phyloP scores from a whole-genome alignment of 2,888 invertebrate genomes.

The Agonum fuliginosum region DNA sequence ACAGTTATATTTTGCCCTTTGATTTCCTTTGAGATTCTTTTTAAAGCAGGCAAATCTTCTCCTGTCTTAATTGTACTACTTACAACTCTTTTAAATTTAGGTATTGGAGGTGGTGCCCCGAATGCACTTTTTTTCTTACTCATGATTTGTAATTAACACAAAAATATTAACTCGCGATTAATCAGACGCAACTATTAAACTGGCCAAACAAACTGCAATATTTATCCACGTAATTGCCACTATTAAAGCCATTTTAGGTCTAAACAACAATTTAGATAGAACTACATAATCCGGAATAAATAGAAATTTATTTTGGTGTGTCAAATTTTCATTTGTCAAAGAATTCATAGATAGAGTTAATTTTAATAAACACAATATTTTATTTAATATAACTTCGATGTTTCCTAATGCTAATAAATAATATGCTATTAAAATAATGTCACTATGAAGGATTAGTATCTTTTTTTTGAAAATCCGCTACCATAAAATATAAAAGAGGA shows the following conservation, averaged over 20 bases:
- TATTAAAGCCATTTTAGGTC: conserved; percentile 34
- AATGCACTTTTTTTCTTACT: conserved; percentile 12
- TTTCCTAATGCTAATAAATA: neutral
- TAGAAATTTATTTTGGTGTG: conserved; percentile 10
- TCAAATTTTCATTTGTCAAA: conserved; percentile 35
- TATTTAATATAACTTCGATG: neutral
- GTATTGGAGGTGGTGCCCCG: conserved; percentile 14
- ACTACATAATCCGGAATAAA: neutral
- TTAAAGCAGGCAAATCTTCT: conserved; percentile 43
- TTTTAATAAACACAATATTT: neutral
- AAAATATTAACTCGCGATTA: neutral
- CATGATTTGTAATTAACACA: neutral
- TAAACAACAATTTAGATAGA: neutral
- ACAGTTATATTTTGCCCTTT: conserved; percentile 63
- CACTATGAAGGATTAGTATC: conserved; percentile 55
- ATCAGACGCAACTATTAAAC: conserved; percentile 4
- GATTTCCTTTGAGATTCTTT: conserved; percentile 43
- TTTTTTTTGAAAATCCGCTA: conserved; percentile 70
- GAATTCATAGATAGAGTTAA: conserved; percentile 21
- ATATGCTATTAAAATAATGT: neutral
- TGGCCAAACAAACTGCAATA: conserved; percentile 30
- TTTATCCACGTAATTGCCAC: conserved; percentile 51
- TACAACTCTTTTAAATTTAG: conserved; percentile 15
- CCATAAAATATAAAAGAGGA: conserved; percentile 70
- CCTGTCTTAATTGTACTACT: neutral